Conservation (phyloP, 2,113 vertebrate genomes). For the Anolis carolinensis region DNA sequence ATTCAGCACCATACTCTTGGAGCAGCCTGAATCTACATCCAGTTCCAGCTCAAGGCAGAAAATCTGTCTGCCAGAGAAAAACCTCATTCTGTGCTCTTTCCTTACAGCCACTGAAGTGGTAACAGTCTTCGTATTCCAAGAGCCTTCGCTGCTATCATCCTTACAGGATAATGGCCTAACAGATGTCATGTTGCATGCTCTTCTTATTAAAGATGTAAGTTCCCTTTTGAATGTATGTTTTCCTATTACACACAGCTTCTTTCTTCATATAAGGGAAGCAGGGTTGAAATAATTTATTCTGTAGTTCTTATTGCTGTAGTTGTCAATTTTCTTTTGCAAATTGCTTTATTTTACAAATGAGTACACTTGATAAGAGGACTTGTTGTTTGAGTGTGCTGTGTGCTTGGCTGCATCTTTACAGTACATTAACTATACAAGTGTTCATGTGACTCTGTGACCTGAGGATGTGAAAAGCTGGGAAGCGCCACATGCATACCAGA, state of each 20-base stretch:
- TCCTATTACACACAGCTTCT: background rate
- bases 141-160: constrained; percentile 92
- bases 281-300: background rate
- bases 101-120: constrained; percentile 91
- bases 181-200: constrained; percentile 94
- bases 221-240: constrained; percentile 9
- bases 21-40: too few relatives aligned
- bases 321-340: background rate
- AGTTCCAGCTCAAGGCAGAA: background rate
- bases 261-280: background rate
- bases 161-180: constrained; percentile 95
- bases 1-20: too few relatives aligned
- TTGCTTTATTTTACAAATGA: background rate
- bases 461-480: background rate
- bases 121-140: constrained; percentile 97
- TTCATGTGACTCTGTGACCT: too few relatives aligned
- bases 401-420: background rate
- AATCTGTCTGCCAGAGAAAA: background rate
- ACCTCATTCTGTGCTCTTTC: background rate
- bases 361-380: background rate
- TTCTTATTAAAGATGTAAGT: constrained; percentile 96
- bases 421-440: too few relatives aligned
- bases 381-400: background rate
- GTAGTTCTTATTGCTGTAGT: background rate
- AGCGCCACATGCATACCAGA: too few relatives aligned